phyloP scores from a whole-genome alignment of 2,797 vertebrate genomes.

The Chloroceryle amazona region DNA sequence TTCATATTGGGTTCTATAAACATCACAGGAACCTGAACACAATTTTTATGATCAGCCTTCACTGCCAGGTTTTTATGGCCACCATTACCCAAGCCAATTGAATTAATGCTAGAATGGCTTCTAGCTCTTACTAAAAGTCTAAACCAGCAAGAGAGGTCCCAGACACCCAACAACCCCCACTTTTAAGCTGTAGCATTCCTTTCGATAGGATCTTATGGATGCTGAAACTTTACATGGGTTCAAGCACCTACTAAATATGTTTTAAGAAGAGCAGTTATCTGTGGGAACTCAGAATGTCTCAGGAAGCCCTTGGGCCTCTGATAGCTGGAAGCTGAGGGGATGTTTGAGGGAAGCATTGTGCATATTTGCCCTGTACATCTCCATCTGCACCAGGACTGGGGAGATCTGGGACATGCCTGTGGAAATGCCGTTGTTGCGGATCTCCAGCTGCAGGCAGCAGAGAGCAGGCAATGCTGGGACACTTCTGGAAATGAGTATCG shows the following conservation, averaged over 20 bases:
- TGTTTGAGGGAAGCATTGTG: background rate
- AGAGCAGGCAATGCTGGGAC: background rate
- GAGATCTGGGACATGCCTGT: background rate
- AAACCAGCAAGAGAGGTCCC: background rate
- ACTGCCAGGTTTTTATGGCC: background rate
- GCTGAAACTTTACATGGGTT: background rate
- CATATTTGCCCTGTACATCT: background rate
- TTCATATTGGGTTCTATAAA: background rate
- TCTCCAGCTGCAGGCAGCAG: background rate
- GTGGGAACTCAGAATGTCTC: background rate
- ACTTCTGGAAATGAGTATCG: background rate
- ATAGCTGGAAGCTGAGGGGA: background rate
- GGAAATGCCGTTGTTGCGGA: background rate
- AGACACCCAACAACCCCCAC: fast-evolving
- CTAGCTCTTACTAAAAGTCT: background rate
- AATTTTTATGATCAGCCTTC: background rate
- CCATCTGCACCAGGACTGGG: background rate
- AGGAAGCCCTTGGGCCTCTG: background rate
- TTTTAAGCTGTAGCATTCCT: background rate
- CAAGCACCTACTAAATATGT: background rate
- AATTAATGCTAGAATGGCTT: background rate
- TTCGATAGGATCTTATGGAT: background rate
- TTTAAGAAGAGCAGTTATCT: background rate
- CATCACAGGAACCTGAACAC: background rate
- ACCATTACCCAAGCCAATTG: background rate